A percentile compares a stretch with the other conserved stretches of the same genome.
Conservation (phyloP, 2,113 vertebrate species). For the Austrofundulus limnaeus region DNA sequence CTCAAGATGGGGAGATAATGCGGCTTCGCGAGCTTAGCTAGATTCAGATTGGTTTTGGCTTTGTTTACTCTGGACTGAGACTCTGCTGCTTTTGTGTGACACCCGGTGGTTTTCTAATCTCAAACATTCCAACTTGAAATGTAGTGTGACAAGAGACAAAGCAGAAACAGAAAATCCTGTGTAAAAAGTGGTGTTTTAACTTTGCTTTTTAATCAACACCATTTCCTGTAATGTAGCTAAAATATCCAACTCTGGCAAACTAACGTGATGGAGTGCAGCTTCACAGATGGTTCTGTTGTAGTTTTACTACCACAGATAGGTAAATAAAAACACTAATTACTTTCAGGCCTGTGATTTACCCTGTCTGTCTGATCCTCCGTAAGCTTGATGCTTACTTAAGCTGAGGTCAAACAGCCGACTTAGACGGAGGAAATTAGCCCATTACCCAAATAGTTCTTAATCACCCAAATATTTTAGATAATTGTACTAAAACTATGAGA, state of each 20-base stretch:
- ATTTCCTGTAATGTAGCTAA: not conserved
- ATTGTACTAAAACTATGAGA: conserved; percentile 1
- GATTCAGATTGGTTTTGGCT: conserved; percentile 3
- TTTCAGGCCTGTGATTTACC: conserved; percentile 5
- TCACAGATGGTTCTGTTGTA: not conserved
- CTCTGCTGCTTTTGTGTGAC: not conserved
- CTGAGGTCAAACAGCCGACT: conserved; percentile 29
- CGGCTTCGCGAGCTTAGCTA: not conserved
- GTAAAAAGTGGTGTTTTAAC: too few relatives aligned
- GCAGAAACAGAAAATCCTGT: not conserved
- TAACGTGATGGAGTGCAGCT: not conserved
- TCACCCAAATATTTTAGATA: conserved; percentile 4
- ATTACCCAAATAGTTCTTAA: conserved; percentile 30
- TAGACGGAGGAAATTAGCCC: conserved; percentile 20
- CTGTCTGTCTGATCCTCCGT: conserved; percentile 7
- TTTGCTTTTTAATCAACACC: too few relatives aligned
- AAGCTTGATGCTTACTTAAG: conserved; percentile 5
- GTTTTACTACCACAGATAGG: not conserved
- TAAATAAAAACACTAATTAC: not conserved
- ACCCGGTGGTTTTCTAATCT: not conserved
- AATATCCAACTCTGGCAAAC: not conserved
- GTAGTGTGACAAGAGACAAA: not conserved
- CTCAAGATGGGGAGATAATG: not conserved
- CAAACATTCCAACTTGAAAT: not conserved
- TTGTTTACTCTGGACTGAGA: not conserved